Percentiles rank a stretch among this genome's conserved stretches.
Evolutionary conservation across 1,140 invertebrate genomes (phyloP).

Genomic region (Drosophila hydei): DNA sequence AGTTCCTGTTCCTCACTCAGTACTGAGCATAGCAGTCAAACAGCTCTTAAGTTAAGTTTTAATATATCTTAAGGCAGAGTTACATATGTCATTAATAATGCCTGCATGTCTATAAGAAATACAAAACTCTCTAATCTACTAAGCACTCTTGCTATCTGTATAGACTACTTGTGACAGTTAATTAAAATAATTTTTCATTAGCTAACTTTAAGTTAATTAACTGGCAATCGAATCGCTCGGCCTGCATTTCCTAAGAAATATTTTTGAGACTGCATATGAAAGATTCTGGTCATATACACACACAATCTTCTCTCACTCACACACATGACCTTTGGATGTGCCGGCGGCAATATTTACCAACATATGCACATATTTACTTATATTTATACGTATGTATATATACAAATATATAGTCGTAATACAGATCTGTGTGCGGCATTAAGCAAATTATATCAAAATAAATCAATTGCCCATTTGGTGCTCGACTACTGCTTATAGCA

Average conservation of each 20-base stretch:
- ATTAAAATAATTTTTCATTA: not conserved
- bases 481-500: slow-evolving; percentile 18
- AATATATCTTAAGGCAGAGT: no score
- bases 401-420: not conserved
- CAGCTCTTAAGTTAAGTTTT: no score
- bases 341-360: slow-evolving; percentile 3
- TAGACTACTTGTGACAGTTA: not conserved
- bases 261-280: not conserved
- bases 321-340: not conserved
- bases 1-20: not conserved
- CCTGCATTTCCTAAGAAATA: not conserved
- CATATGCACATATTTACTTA: not conserved
- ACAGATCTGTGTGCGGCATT: slow-evolving; percentile 25
- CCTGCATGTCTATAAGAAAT: no score
- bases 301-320: not conserved
- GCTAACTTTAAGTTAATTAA: not conserved
- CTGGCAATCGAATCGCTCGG: not conserved
- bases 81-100: no score
- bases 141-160: not conserved
- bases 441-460: slow-evolving; percentile 58
- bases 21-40: no score
- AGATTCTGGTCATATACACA: not conserved
- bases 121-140: not conserved
- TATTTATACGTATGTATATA: not conserved
- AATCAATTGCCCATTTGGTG: slow-evolving; percentile 59